These are phyloP conservation scores for Gnatocerus cornutus DNA, from an alignment of 2,888 invertebrate genomes.

Conservation along the genomic window DNA sequence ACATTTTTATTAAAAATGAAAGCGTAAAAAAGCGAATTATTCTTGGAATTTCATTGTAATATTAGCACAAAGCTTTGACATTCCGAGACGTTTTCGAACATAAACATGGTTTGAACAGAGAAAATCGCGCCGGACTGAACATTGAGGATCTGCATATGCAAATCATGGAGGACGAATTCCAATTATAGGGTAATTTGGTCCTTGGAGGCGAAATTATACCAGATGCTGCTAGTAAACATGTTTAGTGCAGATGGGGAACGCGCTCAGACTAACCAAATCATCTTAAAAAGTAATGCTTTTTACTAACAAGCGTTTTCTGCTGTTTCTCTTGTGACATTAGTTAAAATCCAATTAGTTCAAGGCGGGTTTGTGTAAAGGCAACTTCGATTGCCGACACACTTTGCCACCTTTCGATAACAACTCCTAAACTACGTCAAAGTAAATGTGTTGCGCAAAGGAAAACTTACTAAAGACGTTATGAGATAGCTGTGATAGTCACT, in stretches of 20 bases:
- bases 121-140: constrained; percentile 16
- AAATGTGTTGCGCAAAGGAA: constrained; percentile 42
- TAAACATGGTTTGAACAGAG: constrained; percentile 10
- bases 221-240: constrained; percentile 19
- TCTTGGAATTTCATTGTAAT: background rate
- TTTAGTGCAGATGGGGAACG: constrained; percentile 7
- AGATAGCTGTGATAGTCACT: constrained; percentile 96
- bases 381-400: constrained; percentile 8
- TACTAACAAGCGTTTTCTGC: background rate
- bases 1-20: constrained; percentile 20
- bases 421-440: constrained; percentile 20
- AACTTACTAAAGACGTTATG: constrained; percentile 89
- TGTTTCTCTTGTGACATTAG: background rate
- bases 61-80: background rate
- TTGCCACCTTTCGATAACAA: background rate
- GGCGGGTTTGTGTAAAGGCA: background rate
- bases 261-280: background rate
- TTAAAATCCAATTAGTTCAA: constrained; percentile 15
- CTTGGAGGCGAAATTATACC: constrained; percentile 31
- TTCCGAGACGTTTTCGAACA: background rate
- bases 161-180: constrained; percentile 35
- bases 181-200: constrained; percentile 37
- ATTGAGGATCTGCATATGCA: constrained; percentile 36
- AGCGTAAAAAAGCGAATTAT: constrained; percentile 10
- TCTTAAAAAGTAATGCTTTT: constrained; percentile 3